Evolutionary conservation across 2,888 invertebrate genomes (phyloP).

Genomic region (Salticus scenicus): DNA sequence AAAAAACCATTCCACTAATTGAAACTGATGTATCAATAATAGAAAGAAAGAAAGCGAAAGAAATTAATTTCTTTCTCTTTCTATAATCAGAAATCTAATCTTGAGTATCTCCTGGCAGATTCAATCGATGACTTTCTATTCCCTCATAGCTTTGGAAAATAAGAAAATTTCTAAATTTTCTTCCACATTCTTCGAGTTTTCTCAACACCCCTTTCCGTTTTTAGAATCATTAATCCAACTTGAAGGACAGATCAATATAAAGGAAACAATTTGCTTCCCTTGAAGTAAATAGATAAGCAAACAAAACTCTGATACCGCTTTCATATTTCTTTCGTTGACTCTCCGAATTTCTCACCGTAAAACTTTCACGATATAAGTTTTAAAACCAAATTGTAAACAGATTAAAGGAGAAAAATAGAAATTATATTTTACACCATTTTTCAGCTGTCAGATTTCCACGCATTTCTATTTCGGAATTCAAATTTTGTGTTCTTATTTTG

Average conservation of each 20-base stretch:
- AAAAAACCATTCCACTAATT: neutral
- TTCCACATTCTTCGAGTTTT: conserved; percentile 47
- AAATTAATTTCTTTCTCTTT: conserved; percentile 42
- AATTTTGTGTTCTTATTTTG: too few relatives aligned
- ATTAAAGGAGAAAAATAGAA: too few relatives aligned
- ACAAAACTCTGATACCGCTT: neutral
- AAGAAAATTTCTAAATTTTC: conserved; percentile 56
- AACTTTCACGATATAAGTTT: neutral
- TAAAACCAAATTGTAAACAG: neutral
- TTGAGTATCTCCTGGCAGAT: neutral
- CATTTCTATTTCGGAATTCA: too few relatives aligned
- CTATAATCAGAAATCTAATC: conserved; percentile 15
- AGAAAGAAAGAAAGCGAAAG: conserved; percentile 10
- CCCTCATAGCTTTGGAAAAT: neutral
- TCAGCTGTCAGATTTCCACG: too few relatives aligned
- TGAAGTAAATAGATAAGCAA: neutral
- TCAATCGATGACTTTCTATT: neutral
- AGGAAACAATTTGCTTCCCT: conserved; percentile 53
- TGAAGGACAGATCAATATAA: conserved; percentile 47
- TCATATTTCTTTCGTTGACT: neutral
- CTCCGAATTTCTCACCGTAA: neutral
- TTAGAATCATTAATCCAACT: conserved; percentile 55
- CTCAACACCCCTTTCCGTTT: conserved; percentile 8
- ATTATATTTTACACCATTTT: too few relatives aligned
- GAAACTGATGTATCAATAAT: neutral